Evolutionary conservation across 2,113 vertebrate genomes (phyloP).

Genomic region (Naja naja): DNA sequence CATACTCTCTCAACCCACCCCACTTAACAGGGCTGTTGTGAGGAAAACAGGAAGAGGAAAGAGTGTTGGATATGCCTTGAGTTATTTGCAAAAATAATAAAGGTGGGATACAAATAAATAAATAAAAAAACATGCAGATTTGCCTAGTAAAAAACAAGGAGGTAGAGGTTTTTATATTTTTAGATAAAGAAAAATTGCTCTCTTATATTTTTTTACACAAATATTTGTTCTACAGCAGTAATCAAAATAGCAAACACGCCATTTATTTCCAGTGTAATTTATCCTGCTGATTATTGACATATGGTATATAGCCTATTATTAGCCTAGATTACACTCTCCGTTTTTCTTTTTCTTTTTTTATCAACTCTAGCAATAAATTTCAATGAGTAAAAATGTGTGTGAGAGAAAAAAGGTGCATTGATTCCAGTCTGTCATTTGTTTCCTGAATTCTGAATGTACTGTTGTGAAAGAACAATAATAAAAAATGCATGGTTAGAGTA

Average conservation of each 20-base stretch:
- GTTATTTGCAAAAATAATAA: neutral
- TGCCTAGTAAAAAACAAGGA: conserved; percentile 1
- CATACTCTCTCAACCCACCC: neutral
- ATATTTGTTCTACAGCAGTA: conserved; percentile 31
- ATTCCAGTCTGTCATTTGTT: conserved; percentile 55
- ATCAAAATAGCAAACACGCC: conserved; percentile 37
- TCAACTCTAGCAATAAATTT: conserved; percentile 44
- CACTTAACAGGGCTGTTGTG: neutral
- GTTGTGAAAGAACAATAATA: conserved; percentile 50
- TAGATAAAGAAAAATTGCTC: neutral
- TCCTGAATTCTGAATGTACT: conserved; percentile 55
- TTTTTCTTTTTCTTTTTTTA: conserved; percentile 44
- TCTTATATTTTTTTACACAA: conserved; percentile 50
- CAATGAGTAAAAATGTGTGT: conserved; percentile 33
- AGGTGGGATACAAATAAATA: neutral
- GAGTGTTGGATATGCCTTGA: neutral
- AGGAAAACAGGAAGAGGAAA: neutral
- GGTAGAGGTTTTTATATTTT: conserved; percentile 7
- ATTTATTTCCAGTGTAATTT: conserved; percentile 40
- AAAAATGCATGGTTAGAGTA: conserved; percentile 23
- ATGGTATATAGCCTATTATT: conserved; percentile 28
- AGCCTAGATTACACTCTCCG: conserved; percentile 45
- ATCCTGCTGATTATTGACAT: conserved; percentile 41
- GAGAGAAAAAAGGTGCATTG: neutral
- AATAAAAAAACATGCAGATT: neutral